Percentiles rank a stretch among this genome's conserved stretches.
phyloP scores from a whole-genome alignment of 2,888 invertebrate species.

The Dorcus hopei region DNA sequence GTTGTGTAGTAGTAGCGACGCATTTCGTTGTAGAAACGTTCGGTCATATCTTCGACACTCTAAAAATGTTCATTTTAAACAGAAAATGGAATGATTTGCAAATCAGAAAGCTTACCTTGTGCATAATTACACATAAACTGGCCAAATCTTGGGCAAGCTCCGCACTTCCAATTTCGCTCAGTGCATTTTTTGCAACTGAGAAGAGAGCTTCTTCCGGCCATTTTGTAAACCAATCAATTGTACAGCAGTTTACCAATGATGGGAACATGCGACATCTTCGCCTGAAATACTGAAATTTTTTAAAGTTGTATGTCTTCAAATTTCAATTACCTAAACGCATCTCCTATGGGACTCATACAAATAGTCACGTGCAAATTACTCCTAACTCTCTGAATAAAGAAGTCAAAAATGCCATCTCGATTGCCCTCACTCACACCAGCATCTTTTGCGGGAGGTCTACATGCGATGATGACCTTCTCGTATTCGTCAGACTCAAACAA shows the following conservation, averaged over 20 bases:
- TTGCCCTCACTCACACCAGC: conserved; percentile 63
- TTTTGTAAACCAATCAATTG: conserved; percentile 91
- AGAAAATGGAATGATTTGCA: neutral
- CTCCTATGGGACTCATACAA: conserved; percentile 89
- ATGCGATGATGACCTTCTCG: conserved; percentile 76
- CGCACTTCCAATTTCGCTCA: conserved; percentile 57
- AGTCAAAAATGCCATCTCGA: conserved; percentile 79
- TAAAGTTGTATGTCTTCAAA: neutral
- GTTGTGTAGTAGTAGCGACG: conserved; percentile 86
- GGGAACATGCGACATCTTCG: conserved; percentile 92
- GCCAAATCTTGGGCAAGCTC: conserved; percentile 56
- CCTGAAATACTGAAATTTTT: conserved; percentile 43
- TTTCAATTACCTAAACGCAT: conserved; percentile 66
- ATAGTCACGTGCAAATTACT: conserved; percentile 81
- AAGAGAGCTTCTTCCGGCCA: conserved; percentile 87
- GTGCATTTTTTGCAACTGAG: conserved; percentile 74
- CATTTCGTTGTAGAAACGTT: conserved; percentile 75
- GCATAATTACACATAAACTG: conserved; percentile 68
- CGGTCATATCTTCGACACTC: conserved; percentile 78
- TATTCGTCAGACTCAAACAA: conserved; percentile 84
- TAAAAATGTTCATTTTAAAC: conserved; percentile 37
- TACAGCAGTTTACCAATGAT: conserved; percentile 89
- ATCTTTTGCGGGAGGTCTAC: conserved; percentile 68
- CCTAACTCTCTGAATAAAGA: conserved; percentile 79
- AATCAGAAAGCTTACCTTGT: conserved; percentile 52